These are phyloP conservation scores for Nymphalis polychloros DNA, from an alignment of 2,888 invertebrate genomes.

Conservation along the genomic window DNA sequence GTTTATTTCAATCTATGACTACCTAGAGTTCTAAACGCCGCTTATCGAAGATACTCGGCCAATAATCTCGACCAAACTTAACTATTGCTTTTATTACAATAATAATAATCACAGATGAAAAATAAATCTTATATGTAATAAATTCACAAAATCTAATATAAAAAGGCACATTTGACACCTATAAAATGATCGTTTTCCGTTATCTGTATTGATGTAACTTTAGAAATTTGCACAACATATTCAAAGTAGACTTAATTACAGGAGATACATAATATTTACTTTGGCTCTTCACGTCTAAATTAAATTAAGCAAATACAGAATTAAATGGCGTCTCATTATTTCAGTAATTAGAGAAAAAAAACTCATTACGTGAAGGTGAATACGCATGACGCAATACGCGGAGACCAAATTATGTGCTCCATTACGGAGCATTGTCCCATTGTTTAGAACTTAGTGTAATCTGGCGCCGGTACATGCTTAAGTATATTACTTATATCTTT, in stretches of 20 bases:
- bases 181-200: too few relatives aligned
- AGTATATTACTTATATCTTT: conserved; percentile 10
- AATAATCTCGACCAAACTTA: too few relatives aligned
- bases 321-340: conserved; percentile 13
- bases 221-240: too few relatives aligned
- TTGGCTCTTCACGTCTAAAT: background rate
- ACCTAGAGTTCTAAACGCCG: too few relatives aligned
- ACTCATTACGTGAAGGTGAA: conserved; percentile 17
- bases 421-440: conserved; percentile 27
- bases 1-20: too few relatives aligned
- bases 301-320: conserved; percentile 7
- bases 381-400: conserved; percentile 22
- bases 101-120: too few relatives aligned
- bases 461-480: conserved; percentile 9
- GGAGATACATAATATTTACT: background rate
- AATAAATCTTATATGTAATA: too few relatives aligned
- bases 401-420: conserved; percentile 17
- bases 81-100: too few relatives aligned
- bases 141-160: too few relatives aligned
- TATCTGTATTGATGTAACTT: too few relatives aligned
- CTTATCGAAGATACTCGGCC: too few relatives aligned
- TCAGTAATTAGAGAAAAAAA: conserved; percentile 18
- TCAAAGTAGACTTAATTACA: background rate
- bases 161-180: too few relatives aligned
- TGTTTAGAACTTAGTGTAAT: conserved; percentile 23